phyloP scores from a whole-genome alignment of 2,797 vertebrate genomes.

The Ptychadena robeensis region DNA sequence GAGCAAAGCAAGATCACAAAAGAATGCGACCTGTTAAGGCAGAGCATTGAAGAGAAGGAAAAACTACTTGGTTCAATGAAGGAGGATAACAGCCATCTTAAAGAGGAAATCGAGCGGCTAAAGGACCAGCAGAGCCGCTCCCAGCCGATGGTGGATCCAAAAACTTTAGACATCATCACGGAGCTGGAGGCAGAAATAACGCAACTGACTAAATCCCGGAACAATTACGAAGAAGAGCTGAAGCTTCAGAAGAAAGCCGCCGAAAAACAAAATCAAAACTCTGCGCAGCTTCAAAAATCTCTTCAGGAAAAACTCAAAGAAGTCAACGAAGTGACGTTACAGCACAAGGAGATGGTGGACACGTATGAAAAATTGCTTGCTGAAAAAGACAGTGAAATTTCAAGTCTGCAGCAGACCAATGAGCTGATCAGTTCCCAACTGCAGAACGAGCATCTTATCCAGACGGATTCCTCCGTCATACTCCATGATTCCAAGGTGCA shows the following conservation, averaged over 20 bases:
- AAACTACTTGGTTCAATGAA: slow-evolving; percentile 90
- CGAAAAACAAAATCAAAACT: slow-evolving; percentile 85
- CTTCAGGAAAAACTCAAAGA: slow-evolving; percentile 85
- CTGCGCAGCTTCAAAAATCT: slow-evolving; percentile 81
- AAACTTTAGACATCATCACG: slow-evolving; percentile 86
- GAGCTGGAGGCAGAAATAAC: slow-evolving; percentile 92
- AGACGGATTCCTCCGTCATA: slow-evolving; percentile 80
- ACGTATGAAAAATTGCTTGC: slow-evolving; percentile 83
- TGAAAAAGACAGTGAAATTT: slow-evolving; percentile 89
- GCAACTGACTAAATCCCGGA: slow-evolving; percentile 82
- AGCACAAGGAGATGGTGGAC: slow-evolving; percentile 84
- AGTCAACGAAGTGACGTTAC: slow-evolving; percentile 83
- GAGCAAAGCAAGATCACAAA: slow-evolving; percentile 68
- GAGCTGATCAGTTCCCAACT: slow-evolving; percentile 79
- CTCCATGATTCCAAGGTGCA: slow-evolving; percentile 90
- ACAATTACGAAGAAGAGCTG: slow-evolving; percentile 82
- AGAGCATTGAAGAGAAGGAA: slow-evolving; percentile 89
- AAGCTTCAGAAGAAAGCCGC: slow-evolving; percentile 75
- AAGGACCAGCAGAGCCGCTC: slow-evolving; percentile 90
- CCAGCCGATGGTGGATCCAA: slow-evolving; percentile 79
- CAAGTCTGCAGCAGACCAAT: slow-evolving; percentile 80
- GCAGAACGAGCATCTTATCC: slow-evolving; percentile 73
- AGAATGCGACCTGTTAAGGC: slow-evolving; percentile 78
- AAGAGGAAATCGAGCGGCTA: slow-evolving; percentile 92
- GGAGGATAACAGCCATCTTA: slow-evolving; percentile 95